Conservation (phyloP, 2,888 invertebrate genomes). For the Chloroclystis v-ata region DNA sequence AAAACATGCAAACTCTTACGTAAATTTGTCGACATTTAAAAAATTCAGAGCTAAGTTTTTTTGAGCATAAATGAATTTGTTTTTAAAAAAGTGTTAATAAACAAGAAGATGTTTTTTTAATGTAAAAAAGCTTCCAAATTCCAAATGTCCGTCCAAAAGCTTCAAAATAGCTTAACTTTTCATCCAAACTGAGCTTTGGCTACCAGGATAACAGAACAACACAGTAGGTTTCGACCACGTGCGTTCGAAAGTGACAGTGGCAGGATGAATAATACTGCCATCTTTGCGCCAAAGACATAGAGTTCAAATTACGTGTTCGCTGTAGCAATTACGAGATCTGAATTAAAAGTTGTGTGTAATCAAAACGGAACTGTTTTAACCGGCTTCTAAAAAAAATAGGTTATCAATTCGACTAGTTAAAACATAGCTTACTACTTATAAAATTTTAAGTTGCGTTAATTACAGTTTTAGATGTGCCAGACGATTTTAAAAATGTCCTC, state of each 20-base stretch:
- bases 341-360: conserved; percentile 15
- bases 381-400: conserved; percentile 1
- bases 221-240: conserved; percentile 28
- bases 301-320: conserved; percentile 13
- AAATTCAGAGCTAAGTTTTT: no score
- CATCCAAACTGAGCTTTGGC: conserved; percentile 8
- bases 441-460: no score
- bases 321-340: conserved; percentile 14
- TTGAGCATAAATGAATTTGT: no score
- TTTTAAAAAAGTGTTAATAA: no score
- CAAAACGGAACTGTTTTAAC: conserved; percentile 14
- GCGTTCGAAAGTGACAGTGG: conserved; percentile 33
- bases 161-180: conserved; percentile 13
- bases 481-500: no score
- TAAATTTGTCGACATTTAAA: no score
- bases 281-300: conserved; percentile 1
- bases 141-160: conserved; percentile 1
- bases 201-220: conserved; percentile 29
- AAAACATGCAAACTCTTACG: no score
- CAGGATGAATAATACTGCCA: conserved; percentile 21
- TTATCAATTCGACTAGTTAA: no score
- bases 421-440: no score
- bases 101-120: background rate
- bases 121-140: background rate
- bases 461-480: no score